Percentiles rank a stretch among this genome's conserved stretches.
Evolutionary conservation across 2,113 vertebrate species (phyloP).

Genomic region (Heteronetta atricapilla): DNA sequence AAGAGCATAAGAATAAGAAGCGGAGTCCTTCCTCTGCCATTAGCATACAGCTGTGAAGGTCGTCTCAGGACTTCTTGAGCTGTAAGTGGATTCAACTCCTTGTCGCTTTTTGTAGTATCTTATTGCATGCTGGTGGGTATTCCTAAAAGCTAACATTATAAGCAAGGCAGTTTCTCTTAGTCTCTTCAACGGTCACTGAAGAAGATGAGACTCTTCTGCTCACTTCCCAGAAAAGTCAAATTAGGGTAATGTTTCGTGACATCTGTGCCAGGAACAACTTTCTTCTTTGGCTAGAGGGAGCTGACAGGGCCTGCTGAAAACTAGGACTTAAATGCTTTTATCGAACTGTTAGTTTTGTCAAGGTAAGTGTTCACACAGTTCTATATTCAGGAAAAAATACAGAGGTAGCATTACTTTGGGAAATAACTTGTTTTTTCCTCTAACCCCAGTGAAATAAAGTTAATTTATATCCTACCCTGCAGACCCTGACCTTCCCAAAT

Average conservation of each 20-base stretch:
- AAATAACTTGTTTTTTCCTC: neutral
- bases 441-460: neutral
- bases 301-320: neutral
- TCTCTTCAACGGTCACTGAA: neutral
- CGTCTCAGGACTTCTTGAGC: neutral
- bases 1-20: neutral
- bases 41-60: neutral
- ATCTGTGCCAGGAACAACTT: neutral
- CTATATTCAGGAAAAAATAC: neutral
- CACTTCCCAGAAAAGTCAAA: neutral
- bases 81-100: neutral
- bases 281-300: neutral
- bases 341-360: neutral
- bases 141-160: neutral
- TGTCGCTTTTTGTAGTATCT: neutral
- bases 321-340: neutral
- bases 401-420: neutral
- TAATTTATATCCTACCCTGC: neutral
- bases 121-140: neutral
- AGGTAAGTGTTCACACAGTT: neutral
- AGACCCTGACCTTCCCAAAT: neutral
- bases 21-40: neutral
- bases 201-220: neutral
- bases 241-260: neutral
- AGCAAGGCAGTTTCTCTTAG: neutral